Conservation (phyloP, 2,888 invertebrate species). For the Phengaris arion region DNA sequence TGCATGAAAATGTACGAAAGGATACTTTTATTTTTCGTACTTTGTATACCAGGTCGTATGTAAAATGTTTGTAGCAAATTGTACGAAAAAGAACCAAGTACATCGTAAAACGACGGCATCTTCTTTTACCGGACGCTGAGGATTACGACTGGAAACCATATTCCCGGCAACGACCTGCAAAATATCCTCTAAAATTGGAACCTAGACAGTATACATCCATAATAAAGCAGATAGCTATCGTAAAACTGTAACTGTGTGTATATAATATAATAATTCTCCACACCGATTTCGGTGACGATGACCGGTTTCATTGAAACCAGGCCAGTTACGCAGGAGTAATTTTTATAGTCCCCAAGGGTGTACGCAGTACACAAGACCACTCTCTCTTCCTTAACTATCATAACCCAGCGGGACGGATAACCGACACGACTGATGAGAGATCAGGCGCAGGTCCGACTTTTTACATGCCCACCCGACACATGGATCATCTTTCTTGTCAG, state of each 20-base stretch:
- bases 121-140: slow-evolving; percentile 25
- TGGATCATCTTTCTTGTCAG: too few relatives aligned
- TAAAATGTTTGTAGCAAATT: slow-evolving; percentile 21
- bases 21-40: background rate
- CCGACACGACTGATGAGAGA: too few relatives aligned
- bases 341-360: too few relatives aligned
- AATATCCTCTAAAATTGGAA: slow-evolving; percentile 29
- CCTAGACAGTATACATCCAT: slow-evolving; percentile 17
- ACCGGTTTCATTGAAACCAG: too few relatives aligned
- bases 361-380: too few relatives aligned
- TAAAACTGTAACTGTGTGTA: background rate
- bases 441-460: too few relatives aligned
- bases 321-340: too few relatives aligned
- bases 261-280: too few relatives aligned
- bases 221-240: slow-evolving; percentile 12
- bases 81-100: slow-evolving; percentile 24
- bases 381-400: too few relatives aligned
- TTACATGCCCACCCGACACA: too few relatives aligned
- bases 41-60: background rate
- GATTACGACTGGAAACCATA: slow-evolving; percentile 9
- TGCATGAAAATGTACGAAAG: background rate
- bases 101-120: slow-evolving; percentile 15
- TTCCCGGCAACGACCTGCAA: slow-evolving; percentile 28
- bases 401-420: too few relatives aligned
- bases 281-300: too few relatives aligned